Evolutionary conservation across 2,113 vertebrate species (phyloP).

Genomic region (Procavia capensis): DNA sequence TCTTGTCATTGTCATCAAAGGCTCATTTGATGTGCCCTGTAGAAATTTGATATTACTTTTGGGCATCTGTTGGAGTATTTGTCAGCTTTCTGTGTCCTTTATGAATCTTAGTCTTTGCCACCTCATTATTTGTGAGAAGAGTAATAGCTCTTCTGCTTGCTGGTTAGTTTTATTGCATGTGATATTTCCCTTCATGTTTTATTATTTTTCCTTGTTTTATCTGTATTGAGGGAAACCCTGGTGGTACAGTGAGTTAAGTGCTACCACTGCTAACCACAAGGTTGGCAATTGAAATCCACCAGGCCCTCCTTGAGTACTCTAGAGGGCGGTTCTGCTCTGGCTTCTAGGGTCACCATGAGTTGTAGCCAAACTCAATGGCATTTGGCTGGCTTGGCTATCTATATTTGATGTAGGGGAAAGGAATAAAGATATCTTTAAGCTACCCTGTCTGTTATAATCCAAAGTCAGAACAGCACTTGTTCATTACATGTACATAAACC

Average conservation of each 20-base stretch:
- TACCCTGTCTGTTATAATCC: not conserved
- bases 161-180: not conserved
- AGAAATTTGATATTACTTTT: not conserved
- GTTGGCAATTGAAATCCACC: no score
- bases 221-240: no score
- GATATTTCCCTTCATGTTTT: not conserved
- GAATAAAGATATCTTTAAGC: not conserved
- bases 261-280: no score
- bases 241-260: no score
- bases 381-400: no score
- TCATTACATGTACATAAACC: rapidly evolving
- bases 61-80: not conserved
- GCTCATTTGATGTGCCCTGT: not conserved
- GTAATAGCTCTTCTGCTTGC: not conserved
- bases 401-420: not conserved
- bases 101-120: not conserved
- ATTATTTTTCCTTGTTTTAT: not conserved
- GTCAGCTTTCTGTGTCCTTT: not conserved
- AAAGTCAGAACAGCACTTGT: not conserved
- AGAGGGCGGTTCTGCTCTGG: no score
- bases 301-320: no score
- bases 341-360: no score
- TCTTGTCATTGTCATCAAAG: not conserved
- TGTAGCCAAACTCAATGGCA: no score
- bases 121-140: not conserved